Percentiles rank a stretch among this genome's conserved stretches.
Evolutionary conservation across 2,888 invertebrate genomes (phyloP).

Genomic region (Sipunculus nudus): DNA sequence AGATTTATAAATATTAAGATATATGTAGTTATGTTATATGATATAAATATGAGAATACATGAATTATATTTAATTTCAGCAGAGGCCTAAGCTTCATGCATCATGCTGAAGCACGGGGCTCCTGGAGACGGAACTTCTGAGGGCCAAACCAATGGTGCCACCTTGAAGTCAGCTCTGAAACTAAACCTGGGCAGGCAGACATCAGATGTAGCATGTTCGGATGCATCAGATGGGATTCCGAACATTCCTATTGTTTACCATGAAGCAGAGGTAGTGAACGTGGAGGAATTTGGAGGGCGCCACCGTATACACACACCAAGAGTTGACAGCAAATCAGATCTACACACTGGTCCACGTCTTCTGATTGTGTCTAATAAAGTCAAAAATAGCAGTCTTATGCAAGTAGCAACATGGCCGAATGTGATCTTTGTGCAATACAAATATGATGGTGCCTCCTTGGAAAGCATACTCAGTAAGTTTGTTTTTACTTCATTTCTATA

Average conservation of each 20-base stretch:
- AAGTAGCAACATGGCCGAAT: constrained; percentile 55
- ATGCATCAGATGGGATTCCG: not conserved
- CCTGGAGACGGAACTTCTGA: not conserved
- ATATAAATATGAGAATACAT: too few species aligned
- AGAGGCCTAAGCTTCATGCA: too few species aligned
- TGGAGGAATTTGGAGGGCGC: not conserved
- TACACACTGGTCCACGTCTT: constrained; percentile 45
- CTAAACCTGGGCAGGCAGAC: not conserved
- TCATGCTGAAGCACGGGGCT: too few species aligned
- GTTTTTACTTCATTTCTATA: too few species aligned
- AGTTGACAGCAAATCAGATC: not conserved
- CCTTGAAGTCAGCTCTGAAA: not conserved
- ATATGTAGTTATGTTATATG: too few species aligned
- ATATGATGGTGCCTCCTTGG: constrained; percentile 64
- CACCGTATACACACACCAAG: too few species aligned
- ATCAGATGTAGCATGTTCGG: not conserved
- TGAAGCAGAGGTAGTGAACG: not conserved
- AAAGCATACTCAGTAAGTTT: constrained; percentile 58
- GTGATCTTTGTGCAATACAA: constrained; percentile 63
- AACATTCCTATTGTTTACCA: not conserved
- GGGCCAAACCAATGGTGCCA: not conserved
- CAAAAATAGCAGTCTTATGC: constrained; percentile 56
- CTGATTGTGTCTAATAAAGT: constrained; percentile 66
- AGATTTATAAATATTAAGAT: too few species aligned
- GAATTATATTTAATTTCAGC: too few species aligned